Percentiles rank a stretch among this genome's conserved stretches.
Conservation (phyloP, 64 coral and sea anemone genomes). For the Hydrozoanthus tunicans region DNA sequence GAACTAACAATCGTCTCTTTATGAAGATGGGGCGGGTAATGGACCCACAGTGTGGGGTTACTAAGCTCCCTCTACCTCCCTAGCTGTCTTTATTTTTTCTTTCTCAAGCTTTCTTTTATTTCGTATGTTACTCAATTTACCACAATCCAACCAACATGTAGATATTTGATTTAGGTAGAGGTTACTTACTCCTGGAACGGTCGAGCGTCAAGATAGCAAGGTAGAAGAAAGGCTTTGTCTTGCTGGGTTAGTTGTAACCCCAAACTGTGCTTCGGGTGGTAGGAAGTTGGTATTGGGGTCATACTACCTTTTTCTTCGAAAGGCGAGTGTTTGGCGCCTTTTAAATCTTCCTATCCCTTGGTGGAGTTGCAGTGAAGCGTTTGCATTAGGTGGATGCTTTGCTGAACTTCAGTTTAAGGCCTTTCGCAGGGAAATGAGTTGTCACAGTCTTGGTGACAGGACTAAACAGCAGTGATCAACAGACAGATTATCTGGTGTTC, state of each 20-base stretch:
- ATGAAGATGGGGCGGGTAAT: background rate
- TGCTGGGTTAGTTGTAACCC: constrained; percentile 9
- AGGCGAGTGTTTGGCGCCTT: too few species aligned
- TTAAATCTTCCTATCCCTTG: too few species aligned
- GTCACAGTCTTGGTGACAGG: too few species aligned
- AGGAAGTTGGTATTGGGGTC: background rate
- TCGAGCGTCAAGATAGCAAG: constrained; percentile 6
- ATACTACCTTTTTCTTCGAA: background rate
- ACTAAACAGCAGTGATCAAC: too few species aligned
- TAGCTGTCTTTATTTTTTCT: background rate
- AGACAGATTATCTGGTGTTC: too few species aligned
- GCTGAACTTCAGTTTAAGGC: too few species aligned
- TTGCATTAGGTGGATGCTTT: too few species aligned
- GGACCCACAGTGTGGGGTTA: background rate
- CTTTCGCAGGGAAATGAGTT: too few species aligned
- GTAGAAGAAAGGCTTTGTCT: background rate
- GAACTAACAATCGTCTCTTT: too few species aligned
- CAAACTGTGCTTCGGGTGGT: background rate
- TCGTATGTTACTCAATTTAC: background rate
- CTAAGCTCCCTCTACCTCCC: background rate
- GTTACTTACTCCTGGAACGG: background rate
- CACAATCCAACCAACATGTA: background rate
- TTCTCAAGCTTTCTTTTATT: background rate
- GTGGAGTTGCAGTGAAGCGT: too few species aligned
- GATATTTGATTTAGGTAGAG: too few species aligned